phyloP scores from a whole-genome alignment of 30 jellyfish, hydroid and myxozoan species.

The Rhopilema esculentum region DNA sequence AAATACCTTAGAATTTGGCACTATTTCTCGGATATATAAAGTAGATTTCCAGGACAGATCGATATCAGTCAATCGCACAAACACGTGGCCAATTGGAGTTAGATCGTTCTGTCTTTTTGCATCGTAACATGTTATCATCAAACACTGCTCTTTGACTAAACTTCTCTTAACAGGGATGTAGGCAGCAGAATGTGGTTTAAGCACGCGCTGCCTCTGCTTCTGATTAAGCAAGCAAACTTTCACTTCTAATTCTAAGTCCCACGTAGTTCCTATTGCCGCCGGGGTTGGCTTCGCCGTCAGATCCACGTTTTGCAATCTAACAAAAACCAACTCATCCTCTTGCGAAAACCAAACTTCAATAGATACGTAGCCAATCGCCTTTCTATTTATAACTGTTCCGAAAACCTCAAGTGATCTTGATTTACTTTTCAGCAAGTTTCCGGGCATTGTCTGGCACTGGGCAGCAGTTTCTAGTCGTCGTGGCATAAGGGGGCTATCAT shows the following conservation, averaged over 20 bases:
- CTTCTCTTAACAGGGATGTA: slow-evolving; percentile 39
- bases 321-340: slow-evolving; percentile 69
- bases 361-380: slow-evolving; percentile 62
- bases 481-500: slow-evolving; percentile 23
- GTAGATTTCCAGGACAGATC: slow-evolving; percentile 45
- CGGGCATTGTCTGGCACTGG: slow-evolving; percentile 13
- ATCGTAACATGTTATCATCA: slow-evolving; percentile 65
- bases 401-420: slow-evolving; percentile 25
- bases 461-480: background rate
- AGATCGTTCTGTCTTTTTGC: slow-evolving; percentile 9
- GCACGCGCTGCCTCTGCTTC: slow-evolving; percentile 23
- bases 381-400: background rate
- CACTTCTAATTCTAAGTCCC: slow-evolving; percentile 67
- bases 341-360: slow-evolving; percentile 58
- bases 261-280: slow-evolving; percentile 69
- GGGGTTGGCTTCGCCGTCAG: slow-evolving; percentile 75
- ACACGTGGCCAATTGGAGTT: slow-evolving; percentile 76
- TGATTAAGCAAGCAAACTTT: slow-evolving; percentile 52
- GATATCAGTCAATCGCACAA: slow-evolving; percentile 47
- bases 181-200: slow-evolving; percentile 33
- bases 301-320: slow-evolving; percentile 52
- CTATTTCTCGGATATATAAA: slow-evolving; percentile 35
- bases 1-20: slow-evolving; percentile 69
- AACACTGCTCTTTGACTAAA: slow-evolving; percentile 40
- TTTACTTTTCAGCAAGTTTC: background rate